These are phyloP conservation scores for Channa argus DNA, from an alignment of 2,113 vertebrate genomes.

Conservation along the genomic window DNA sequence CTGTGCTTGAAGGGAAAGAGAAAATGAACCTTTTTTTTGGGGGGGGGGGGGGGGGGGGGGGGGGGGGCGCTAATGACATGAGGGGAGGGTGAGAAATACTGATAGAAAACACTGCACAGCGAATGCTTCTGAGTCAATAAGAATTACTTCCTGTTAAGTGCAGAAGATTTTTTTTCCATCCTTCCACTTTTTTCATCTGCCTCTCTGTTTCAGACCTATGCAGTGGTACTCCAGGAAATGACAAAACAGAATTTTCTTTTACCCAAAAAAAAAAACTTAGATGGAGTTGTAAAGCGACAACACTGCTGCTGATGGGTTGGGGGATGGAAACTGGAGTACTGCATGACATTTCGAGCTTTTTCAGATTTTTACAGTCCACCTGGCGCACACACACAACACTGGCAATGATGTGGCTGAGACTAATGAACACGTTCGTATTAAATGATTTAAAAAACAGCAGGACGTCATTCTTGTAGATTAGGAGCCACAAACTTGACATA, in stretches of 20 bases:
- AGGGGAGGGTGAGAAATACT: constrained; percentile 63
- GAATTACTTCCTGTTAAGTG: constrained; percentile 67
- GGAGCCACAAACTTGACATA: constrained; percentile 21
- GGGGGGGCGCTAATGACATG: constrained; percentile 75
- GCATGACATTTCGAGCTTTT: constrained; percentile 43
- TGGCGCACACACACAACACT: constrained; percentile 13
- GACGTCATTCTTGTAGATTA: constrained; percentile 23
- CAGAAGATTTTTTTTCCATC: constrained; percentile 21
- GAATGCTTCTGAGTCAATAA: constrained; percentile 65
- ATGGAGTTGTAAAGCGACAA: constrained; percentile 30
- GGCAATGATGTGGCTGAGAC: constrained; percentile 17
- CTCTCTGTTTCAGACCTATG: constrained; percentile 47
- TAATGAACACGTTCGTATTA: constrained; percentile 40
- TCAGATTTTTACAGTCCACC: constrained; percentile 53
- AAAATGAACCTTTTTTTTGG: constrained; percentile 60
- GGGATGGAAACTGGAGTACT: constrained; percentile 27
- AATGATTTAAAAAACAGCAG: constrained; percentile 23
- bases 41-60: too few species aligned
- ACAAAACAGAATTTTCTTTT: constrained; percentile 72
- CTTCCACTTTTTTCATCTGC: constrained; percentile 17
- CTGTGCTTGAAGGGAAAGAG: constrained; percentile 38
- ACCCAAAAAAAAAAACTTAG: constrained; percentile 49
- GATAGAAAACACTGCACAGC: constrained; percentile 56
- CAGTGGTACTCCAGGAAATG: constrained; percentile 61
- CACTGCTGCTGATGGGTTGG: constrained; percentile 39